Evolutionary conservation across 1,140 invertebrate genomes (phyloP).

Genomic region (Caenorhabditis tropicalis): DNA sequence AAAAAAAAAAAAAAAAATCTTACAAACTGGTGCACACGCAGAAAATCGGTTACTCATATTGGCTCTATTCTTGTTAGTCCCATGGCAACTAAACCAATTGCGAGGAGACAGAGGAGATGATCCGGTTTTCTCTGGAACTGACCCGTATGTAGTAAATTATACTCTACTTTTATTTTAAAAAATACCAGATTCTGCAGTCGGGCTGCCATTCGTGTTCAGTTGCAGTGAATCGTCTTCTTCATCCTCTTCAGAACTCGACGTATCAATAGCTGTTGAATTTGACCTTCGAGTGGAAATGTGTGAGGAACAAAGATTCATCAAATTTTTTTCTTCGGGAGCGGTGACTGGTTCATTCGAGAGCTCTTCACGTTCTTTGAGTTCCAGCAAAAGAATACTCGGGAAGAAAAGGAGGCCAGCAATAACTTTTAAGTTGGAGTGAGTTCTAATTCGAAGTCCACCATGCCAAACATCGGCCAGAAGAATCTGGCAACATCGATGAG

Average conservation of each 20-base stretch:
- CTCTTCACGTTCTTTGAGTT: conserved; percentile 95
- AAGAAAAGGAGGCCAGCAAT: conserved; percentile 88
- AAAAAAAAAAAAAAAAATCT: not conserved
- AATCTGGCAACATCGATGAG: conserved; percentile 94
- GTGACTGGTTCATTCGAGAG: conserved; percentile 91
- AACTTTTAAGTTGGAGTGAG: conserved; percentile 84
- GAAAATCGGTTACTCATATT: not conserved
- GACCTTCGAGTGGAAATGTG: conserved; percentile 48
- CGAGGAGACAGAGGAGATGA: not conserved
- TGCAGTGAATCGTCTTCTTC: conserved; percentile 32
- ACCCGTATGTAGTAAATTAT: not conserved
- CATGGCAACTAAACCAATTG: not conserved
- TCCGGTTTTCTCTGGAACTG: not conserved
- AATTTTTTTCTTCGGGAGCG: conserved; percentile 85
- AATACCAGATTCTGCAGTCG: conserved; percentile 33
- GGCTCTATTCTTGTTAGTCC: not conserved
- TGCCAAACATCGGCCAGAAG: conserved; percentile 97
- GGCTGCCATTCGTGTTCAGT: not conserved
- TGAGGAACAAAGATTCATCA: conserved; percentile 68
- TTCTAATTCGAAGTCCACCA: conserved; percentile 92
- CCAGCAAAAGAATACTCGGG: conserved; percentile 84
- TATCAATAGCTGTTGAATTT: conserved; percentile 47
- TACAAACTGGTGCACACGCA: not conserved
- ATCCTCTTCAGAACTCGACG: conserved; percentile 47
- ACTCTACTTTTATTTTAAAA: conserved; percentile 4